phyloP scores from a whole-genome alignment of 2,888 invertebrate species.

The Cephus sareptanus region DNA sequence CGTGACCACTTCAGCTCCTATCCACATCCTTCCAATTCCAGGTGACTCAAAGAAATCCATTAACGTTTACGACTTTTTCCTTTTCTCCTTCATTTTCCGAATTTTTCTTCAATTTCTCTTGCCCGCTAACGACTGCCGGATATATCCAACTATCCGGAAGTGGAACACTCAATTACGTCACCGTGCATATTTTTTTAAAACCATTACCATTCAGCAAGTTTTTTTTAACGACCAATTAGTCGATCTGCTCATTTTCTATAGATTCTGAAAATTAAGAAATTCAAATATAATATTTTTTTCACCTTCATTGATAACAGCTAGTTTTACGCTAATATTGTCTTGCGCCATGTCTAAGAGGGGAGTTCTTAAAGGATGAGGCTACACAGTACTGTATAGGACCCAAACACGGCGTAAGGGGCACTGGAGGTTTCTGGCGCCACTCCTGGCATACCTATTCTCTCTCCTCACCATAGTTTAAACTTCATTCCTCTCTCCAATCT shows the following conservation, averaged over 20 bases:
- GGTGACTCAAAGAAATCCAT: background rate
- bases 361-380: background rate
- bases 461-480: conserved; percentile 26
- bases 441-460: conserved; percentile 44
- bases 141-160: background rate
- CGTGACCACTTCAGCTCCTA: background rate
- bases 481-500: conserved; percentile 20
- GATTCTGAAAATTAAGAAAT: background rate
- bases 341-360: background rate
- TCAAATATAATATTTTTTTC: background rate
- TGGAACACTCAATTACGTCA: background rate
- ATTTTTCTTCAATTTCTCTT: background rate
- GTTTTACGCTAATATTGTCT: background rate
- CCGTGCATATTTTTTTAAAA: background rate
- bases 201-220: no score
- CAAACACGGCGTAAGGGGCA: background rate
- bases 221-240: background rate
- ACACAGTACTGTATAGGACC: background rate
- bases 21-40: background rate
- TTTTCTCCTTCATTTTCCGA: background rate
- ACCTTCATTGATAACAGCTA: background rate
- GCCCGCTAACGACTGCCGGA: background rate
- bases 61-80: background rate
- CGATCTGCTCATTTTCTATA: background rate
- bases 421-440: conserved; percentile 45